A percentile compares a stretch with the other conserved stretches of the same genome.
phyloP scores from a whole-genome alignment of 2,888 invertebrate species.

The Hirtodrosophila duncani region DNA sequence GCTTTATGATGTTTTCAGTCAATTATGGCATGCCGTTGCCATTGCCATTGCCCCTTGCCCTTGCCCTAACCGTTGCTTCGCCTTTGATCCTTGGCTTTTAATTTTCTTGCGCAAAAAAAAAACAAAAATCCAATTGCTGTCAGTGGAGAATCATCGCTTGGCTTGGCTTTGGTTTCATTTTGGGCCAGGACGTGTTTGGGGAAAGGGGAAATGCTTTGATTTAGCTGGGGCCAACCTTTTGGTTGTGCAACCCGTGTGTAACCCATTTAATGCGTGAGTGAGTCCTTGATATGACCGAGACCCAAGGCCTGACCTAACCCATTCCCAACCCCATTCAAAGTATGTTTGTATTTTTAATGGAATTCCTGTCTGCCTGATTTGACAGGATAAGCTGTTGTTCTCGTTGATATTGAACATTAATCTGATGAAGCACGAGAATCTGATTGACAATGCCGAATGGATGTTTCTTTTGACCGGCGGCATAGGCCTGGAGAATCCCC shows the following conservation, averaged over 20 bases:
- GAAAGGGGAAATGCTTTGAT: constrained; percentile 44
- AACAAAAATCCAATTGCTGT: constrained; percentile 25
- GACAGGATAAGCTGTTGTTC: constrained; percentile 92
- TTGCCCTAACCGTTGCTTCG: constrained; percentile 6
- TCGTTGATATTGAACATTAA: constrained; percentile 87
- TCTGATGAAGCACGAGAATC: constrained; percentile 82
- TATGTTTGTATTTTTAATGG: constrained; percentile 29
- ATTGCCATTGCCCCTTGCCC: constrained; percentile 5
- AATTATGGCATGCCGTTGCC: constrained; percentile 45
- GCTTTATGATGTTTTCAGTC: constrained; percentile 59
- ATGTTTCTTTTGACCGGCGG: constrained; percentile 93
- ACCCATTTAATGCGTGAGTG: constrained; percentile 51
- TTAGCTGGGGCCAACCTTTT: constrained; percentile 38
- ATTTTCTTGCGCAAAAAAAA: constrained; percentile 35
- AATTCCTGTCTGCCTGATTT: constrained; percentile 25
- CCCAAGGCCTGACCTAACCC: constrained; percentile 16
- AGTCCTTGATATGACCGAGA: too few species aligned
- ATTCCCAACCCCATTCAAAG: neutral
- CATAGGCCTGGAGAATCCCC: constrained; percentile 86
- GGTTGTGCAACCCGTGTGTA: constrained; percentile 17
- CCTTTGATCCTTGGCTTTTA: constrained; percentile 57
- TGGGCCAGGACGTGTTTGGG: neutral
- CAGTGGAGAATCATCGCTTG: constrained; percentile 19
- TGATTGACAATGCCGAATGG: constrained; percentile 84
- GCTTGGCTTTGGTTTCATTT: constrained; percentile 5